Evolutionary conservation across 2,113 vertebrate genomes (phyloP).

Genomic region (Misgurnus anguillicaudatus): DNA sequence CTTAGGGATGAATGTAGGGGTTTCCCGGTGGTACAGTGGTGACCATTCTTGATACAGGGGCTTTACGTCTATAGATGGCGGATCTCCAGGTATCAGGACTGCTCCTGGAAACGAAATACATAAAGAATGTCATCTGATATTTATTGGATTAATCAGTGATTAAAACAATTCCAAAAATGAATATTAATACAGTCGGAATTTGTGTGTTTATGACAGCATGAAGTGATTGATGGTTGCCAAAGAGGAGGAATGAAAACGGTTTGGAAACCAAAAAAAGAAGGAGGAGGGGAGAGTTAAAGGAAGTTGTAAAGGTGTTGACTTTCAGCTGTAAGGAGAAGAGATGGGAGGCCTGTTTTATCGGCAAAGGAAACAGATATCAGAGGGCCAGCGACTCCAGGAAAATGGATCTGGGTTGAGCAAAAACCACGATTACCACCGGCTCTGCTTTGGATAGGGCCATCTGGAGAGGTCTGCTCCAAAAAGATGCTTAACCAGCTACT

Average conservation of each 20-base stretch:
- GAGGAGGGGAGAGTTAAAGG: slow-evolving; percentile 45
- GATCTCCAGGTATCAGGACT: not conserved
- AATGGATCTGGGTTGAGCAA: slow-evolving; percentile 76
- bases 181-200: not conserved
- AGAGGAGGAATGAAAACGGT: not conserved
- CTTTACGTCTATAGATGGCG: slow-evolving; percentile 43
- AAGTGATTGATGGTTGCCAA: not conserved
- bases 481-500: slow-evolving; percentile 70
- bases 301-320: slow-evolving; percentile 53
- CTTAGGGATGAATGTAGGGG: slow-evolving; percentile 55
- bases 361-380: slow-evolving; percentile 79
- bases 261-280: slow-evolving; percentile 32
- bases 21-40: slow-evolving; percentile 59
- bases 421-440: slow-evolving; percentile 79
- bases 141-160: too few relatives aligned
- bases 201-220: not conserved
- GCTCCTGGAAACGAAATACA: slow-evolving; percentile 42
- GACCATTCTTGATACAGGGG: slow-evolving; percentile 61
- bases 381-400: slow-evolving; percentile 71
- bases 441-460: slow-evolving; percentile 76
- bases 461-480: slow-evolving; percentile 76
- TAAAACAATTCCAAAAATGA: too few relatives aligned
- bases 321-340: slow-evolving; percentile 66
- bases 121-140: too few relatives aligned
- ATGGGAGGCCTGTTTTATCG: slow-evolving; percentile 73